Base-by-base conservation (phyloP, 2,888 invertebrate genomes). In the Agrypnus murinus region DNA sequence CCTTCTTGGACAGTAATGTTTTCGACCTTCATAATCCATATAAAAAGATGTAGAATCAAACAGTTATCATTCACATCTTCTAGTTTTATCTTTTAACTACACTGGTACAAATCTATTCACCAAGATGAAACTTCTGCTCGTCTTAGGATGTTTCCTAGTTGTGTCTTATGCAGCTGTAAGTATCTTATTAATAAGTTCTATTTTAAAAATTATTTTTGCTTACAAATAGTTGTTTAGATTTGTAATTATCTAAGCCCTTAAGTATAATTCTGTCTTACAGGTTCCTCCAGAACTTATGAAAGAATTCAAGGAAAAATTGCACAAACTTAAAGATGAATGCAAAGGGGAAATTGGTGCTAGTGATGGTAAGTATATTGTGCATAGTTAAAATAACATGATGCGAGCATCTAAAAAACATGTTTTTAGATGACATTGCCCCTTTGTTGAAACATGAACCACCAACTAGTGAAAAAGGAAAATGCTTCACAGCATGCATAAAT, bases 401-500 rank as follows among this genome's bases (percentile, higher is more conserved):
- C 6, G 7, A 19, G 7, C 2, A 38, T 4, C 2, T 38, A 4
- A 4, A 38, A 38, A 38, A 38, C 7, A 4, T 2, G 7, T 4
- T 70, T 69, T 63, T 53, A 79, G 79, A 75, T 14, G 79, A 79
- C 46, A 65, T 78, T 14, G 65, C 69, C n/a, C 60, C 63, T 7
- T 46, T 79, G 32, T 74, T 86, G 57, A 79, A 84, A 32, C 85
- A 86, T 70, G 84, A 86, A 70, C 69, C 86, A 34, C 87, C 88
- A 0, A 81, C 83, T 0, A 84, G 43, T 10, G 36, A 78, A 10
- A 82, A 79, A 38, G 85, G 84, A 0, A 86, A 85, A 75, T 89
- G 89, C 74, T 80, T 88, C 40, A 72, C 87, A 65, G 86, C 86
- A 5, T 89, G 89, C 67, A 81, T 87, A 17, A 86, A 85, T 67